A percentile compares a stretch with the other conserved stretches of the same genome.
Evolutionary conservation across 2,888 invertebrate species (phyloP).

Genomic region (Scaptomyza flava): DNA sequence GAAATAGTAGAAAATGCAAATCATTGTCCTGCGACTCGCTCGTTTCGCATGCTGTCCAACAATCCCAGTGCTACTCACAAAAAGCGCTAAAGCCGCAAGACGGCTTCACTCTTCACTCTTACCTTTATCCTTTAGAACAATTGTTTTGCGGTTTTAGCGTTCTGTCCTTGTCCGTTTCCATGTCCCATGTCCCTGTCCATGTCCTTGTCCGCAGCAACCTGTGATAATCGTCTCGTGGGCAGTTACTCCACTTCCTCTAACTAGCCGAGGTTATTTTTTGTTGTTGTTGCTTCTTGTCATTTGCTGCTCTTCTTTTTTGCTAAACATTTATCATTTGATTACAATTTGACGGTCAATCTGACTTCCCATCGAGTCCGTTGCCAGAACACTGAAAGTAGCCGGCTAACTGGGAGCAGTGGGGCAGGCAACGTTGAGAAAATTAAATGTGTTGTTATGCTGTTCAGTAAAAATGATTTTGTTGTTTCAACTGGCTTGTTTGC

Average conservation of each 20-base stretch:
- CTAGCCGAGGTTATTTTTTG: not conserved
- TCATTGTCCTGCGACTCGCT: slow-evolving; percentile 67
- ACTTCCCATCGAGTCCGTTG: slow-evolving; percentile 37
- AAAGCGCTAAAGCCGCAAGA: slow-evolving; percentile 29
- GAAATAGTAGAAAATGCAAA: slow-evolving; percentile 73
- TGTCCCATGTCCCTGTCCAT: slow-evolving; percentile 8
- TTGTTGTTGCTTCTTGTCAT: slow-evolving; percentile 26
- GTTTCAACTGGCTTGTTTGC: slow-evolving; percentile 58
- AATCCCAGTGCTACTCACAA: slow-evolving; percentile 17
- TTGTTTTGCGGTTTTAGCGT: slow-evolving; percentile 57
- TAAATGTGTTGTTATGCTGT: slow-evolving; percentile 50
- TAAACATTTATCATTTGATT: slow-evolving; percentile 76
- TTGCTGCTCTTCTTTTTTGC: slow-evolving; percentile 40
- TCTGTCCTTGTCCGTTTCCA: slow-evolving; percentile 5
- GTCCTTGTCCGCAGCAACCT: slow-evolving; percentile 58
- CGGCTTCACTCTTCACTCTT: slow-evolving; percentile 14
- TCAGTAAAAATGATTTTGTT: slow-evolving; percentile 59
- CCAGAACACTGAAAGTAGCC: not conserved
- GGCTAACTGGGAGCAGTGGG: not conserved
- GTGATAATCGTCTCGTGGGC: slow-evolving; percentile 75
- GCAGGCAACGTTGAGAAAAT: slow-evolving; percentile 35
- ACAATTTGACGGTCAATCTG: slow-evolving; percentile 75
- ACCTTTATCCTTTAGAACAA: slow-evolving; percentile 45
- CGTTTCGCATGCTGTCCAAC: slow-evolving; percentile 20
- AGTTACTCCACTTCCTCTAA: slow-evolving; percentile 42